Conservation (phyloP, 2,888 invertebrate genomes). For the Rhagonycha fulva region DNA sequence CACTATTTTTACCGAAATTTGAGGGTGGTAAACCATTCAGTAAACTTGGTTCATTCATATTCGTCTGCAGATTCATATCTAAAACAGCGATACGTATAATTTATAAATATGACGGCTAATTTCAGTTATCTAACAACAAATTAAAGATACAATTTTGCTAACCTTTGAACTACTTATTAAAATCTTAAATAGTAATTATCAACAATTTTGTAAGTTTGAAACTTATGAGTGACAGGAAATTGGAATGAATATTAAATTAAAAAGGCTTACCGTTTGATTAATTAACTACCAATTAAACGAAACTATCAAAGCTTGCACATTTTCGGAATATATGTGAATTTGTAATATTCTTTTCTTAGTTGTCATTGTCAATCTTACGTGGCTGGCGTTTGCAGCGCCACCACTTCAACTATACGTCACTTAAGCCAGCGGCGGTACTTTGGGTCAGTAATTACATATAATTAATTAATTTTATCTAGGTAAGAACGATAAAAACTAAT, state of each 20-base stretch:
- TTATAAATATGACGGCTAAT: neutral
- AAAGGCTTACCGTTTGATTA: neutral
- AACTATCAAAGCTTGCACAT: slow-evolving; percentile 22
- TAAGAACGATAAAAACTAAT: no score
- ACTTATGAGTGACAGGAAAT: neutral
- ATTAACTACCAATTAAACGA: neutral
- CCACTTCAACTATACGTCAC: slow-evolving; percentile 9
- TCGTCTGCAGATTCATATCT: slow-evolving; percentile 16
- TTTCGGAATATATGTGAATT: slow-evolving; percentile 23
- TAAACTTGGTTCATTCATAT: slow-evolving; percentile 38
- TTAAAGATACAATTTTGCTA: slow-evolving; percentile 16
- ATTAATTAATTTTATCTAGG: no score
- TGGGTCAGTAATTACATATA: no score
- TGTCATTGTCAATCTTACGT: slow-evolving; percentile 54
- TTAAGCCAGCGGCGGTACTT: slow-evolving; percentile 7
- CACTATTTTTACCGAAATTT: slow-evolving; percentile 15
- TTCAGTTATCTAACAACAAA: neutral
- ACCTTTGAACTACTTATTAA: slow-evolving; percentile 37
- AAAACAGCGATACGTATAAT: slow-evolving; percentile 2
- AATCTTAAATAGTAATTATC: slow-evolving; percentile 13
- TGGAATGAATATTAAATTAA: neutral
- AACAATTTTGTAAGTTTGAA: neutral
- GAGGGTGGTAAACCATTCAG: slow-evolving; percentile 45
- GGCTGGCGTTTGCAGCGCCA: slow-evolving; percentile 43
- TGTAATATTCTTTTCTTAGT: slow-evolving; percentile 39